A percentile compares a stretch with the other conserved stretches of the same genome.
Conservation (phyloP, 2,888 invertebrate species). For the Galeruca laticollis region DNA sequence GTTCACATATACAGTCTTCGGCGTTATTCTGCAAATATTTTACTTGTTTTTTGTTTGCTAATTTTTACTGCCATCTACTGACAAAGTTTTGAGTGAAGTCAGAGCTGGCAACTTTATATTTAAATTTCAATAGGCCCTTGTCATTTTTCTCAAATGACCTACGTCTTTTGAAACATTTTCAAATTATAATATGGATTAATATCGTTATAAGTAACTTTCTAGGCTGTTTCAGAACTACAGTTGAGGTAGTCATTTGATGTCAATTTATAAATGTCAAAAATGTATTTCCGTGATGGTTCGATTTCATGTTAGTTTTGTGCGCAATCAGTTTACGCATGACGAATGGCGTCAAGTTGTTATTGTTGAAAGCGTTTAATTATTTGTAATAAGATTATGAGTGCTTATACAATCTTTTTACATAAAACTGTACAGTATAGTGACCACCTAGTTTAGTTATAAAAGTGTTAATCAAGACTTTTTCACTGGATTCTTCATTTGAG, state of each 20-base stretch:
- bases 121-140: not conserved
- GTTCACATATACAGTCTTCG: no score
- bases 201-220: not conserved
- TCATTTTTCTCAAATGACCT: not conserved
- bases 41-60: not conserved
- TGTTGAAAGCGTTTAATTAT: constrained; percentile 92
- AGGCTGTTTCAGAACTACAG: not conserved
- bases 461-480: constrained; percentile 54
- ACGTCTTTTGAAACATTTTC: not conserved
- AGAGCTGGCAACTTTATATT: not conserved
- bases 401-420: constrained; percentile 74
- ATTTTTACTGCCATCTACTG: not conserved
- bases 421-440: constrained; percentile 66
- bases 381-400: constrained; percentile 77
- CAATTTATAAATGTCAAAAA: constrained; percentile 48
- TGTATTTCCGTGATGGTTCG: constrained; percentile 52
- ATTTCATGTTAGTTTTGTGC: constrained; percentile 52
- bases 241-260: constrained; percentile 4
- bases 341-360: constrained; percentile 99
- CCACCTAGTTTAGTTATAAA: constrained; percentile 52
- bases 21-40: no score
- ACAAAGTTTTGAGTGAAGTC: not conserved
- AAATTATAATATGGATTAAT: not conserved
- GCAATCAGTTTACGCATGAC: constrained; percentile 84
- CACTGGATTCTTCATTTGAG: constrained; percentile 64